Evolutionary conservation across 1,140 invertebrate genomes (phyloP).

Genomic region (Formica selysi): DNA sequence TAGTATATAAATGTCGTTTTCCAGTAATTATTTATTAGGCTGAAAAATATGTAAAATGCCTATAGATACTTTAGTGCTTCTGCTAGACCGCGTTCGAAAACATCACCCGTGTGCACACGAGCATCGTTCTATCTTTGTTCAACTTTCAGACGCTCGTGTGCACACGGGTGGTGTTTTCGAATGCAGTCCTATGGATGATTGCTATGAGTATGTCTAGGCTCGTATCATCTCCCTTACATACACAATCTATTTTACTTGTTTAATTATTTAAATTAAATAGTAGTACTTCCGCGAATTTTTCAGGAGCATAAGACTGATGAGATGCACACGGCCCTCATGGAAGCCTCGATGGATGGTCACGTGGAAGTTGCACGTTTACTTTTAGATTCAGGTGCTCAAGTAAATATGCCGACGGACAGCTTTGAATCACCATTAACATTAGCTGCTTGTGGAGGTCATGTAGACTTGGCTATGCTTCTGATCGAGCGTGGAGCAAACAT

Average conservation of each 20-base stretch:
- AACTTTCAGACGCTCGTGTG: no score
- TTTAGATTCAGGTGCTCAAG: conserved; percentile 98
- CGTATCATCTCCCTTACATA: no score
- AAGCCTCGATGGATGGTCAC: conserved; percentile 99
- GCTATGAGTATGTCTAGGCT: no score
- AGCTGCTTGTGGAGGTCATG: conserved; percentile 99
- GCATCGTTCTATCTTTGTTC: no score
- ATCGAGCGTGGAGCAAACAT: conserved; percentile 99
- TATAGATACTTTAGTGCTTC: no score
- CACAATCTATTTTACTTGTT: background rate
- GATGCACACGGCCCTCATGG: conserved; percentile 99
- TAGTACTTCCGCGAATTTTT: conserved; percentile 27
- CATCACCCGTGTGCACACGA: no score
- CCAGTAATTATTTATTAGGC: no score
- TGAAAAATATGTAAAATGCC: no score
- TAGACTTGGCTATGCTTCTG: conserved; percentile 97
- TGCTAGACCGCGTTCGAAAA: no score
- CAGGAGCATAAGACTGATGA: conserved; percentile 99
- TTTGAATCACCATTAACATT: conserved; percentile 99
- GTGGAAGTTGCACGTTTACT: conserved; percentile 97
- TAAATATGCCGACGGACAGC: conserved; percentile 99
- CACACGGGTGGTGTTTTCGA: no score
- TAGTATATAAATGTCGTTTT: no score
- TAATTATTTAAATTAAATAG: conserved; percentile 3
- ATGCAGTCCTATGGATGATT: no score